Percentiles rank a stretch among this genome's conserved stretches.
These are phyloP conservation scores for Myxocyprinus asiaticus DNA, from an alignment of 2,113 vertebrate species.

Conservation along the genomic window DNA sequence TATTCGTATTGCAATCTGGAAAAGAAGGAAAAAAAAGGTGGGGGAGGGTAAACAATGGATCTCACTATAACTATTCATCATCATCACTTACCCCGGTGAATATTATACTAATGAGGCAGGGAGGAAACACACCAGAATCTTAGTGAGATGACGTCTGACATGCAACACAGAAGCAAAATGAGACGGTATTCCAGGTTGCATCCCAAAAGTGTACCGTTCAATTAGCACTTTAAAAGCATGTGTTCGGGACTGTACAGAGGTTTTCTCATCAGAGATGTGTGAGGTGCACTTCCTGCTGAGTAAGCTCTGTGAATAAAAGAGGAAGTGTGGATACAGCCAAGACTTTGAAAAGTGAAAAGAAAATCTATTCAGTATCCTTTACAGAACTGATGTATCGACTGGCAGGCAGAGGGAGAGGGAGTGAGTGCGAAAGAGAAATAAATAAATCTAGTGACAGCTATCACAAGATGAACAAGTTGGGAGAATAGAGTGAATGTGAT, in stretches of 20 bases:
- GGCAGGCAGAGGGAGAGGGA: neutral
- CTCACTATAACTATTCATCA: slow-evolving; percentile 35
- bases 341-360: slow-evolving; percentile 19
- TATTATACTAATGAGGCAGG: neutral
- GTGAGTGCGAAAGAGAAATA: neutral
- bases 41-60: slow-evolving; percentile 15
- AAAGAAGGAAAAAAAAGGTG: neutral
- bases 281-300: neutral
- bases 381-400: neutral
- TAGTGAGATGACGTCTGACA: slow-evolving; percentile 18
- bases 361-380: too few species aligned
- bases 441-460: slow-evolving; percentile 2
- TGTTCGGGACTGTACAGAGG: slow-evolving; percentile 1
- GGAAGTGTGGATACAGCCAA: neutral
- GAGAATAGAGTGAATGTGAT: slow-evolving; percentile 24
- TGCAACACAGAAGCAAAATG: neutral
- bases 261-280: slow-evolving; percentile 29
- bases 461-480: neutral
- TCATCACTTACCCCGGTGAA: slow-evolving; percentile 28
- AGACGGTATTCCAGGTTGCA: slow-evolving; percentile 13
- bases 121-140: neutral
- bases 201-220: slow-evolving; percentile 45
- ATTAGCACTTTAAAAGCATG: slow-evolving; percentile 43
- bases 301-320: slow-evolving; percentile 10
- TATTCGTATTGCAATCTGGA: slow-evolving; percentile 36